Conservation (phyloP, 2,797 vertebrate genomes). For the Acanthornis magna region DNA sequence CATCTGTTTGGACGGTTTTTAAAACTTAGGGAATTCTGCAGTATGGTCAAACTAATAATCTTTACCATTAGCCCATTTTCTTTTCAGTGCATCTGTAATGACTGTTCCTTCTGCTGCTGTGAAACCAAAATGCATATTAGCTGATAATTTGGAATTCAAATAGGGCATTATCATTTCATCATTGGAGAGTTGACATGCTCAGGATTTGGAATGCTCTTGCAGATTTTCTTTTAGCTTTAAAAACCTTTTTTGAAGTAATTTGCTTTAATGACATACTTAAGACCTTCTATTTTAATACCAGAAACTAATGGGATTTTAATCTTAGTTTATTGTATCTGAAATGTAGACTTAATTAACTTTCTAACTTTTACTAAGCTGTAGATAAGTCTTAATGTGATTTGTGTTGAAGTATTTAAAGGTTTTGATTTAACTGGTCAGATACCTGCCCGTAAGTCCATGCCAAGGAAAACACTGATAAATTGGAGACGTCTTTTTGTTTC, state of each 20-base stretch:
- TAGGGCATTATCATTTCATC: constrained; percentile 12
- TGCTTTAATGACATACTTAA: neutral
- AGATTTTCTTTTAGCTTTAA: neutral
- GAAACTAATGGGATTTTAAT: constrained; percentile 7
- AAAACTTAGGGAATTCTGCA: neutral
- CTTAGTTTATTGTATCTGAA: neutral
- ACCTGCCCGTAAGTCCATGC: neutral
- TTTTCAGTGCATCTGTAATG: constrained; percentile 2
- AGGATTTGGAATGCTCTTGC: constrained; percentile 13
- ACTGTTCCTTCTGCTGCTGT: neutral
- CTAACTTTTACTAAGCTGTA: neutral
- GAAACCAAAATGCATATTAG: neutral
- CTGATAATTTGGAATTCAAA: constrained; percentile 30
- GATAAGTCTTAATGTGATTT: constrained; percentile 31
- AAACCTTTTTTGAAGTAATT: constrained; percentile 18
- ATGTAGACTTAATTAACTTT: constrained; percentile 15
- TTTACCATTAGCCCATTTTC: constrained; percentile 8
- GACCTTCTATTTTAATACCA: neutral
- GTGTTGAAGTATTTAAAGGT: neutral
- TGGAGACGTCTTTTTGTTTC: neutral
- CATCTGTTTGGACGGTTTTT: neutral
- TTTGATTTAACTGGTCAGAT: constrained; percentile 5
- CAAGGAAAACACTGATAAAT: neutral
- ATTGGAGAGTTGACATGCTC: neutral
- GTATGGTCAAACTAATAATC: neutral